Base-by-base conservation (phyloP, 2,888 invertebrate genomes). In the Lutraria lutraria region DNA sequence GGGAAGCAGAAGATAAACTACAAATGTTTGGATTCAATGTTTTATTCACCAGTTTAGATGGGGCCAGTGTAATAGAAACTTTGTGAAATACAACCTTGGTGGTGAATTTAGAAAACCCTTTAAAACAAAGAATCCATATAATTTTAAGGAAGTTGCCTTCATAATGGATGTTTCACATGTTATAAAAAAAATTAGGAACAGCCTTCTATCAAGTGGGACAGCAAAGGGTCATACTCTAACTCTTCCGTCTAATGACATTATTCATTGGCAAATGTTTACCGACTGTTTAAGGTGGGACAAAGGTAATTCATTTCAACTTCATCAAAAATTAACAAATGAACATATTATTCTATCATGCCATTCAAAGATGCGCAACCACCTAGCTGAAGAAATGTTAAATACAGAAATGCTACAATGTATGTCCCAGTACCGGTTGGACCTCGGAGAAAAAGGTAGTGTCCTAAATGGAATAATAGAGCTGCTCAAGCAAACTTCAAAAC, bases 181-280 rank as follows among this genome's bases (percentile, higher is more conserved):
- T 8, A 79, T 92, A 16, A 92, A 91, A 82, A 91, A 91, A 76
- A 89, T 90, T 19, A 63, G 92, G 82, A 92, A 92, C 72, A 92
- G 87, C 54, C 76, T 89, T 19, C 43, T 91, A 19, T 88, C 89
- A 25, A 90, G 88, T 88, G 90, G 85, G 0, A 63, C 72, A 72
- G 15, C 21, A 8, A 83, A 82, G 76, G 12, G 34, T 43, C 52
- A 83, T 43, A 90, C 89, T 10, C 81, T 86, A 68, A 88, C 87
- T 25, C 16, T 88, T 15, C n/a, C 60, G 0, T 52, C 80, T 68
- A 60, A 53, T 15, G 0, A 83, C 19, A 53, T 63, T 12, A 85
- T 91, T 79, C 86, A 87, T 25, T 91, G 89, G 91, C 88, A 91
- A 83, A 90, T 88, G 87, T 90, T 86, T n/a, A 54, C 80, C 19